phyloP scores from a whole-genome alignment of 2,888 invertebrate genomes.

The Drosophila infuscata region DNA sequence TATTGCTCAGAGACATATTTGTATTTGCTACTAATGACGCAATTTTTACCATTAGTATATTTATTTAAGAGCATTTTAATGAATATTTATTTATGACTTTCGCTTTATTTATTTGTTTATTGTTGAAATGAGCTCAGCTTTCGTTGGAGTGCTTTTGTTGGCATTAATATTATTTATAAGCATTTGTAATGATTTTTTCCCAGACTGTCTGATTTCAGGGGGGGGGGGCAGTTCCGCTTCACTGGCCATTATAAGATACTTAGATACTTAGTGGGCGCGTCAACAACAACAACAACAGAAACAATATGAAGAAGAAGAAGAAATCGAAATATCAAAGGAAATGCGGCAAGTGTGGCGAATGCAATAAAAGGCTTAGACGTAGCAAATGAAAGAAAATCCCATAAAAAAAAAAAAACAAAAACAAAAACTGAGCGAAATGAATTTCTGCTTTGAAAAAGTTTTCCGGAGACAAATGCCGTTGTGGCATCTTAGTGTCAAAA shows the following conservation, averaged over 20 bases:
- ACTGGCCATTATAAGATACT: constrained; percentile 54
- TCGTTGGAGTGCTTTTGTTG: constrained; percentile 12
- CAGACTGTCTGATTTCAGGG: constrained; percentile 2
- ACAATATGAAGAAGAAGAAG: constrained; percentile 6
- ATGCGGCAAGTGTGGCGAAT: constrained; percentile 67
- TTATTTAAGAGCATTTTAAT: not conserved
- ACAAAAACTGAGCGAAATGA: constrained; percentile 10
- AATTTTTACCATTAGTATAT: not conserved
- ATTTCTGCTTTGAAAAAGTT: constrained; percentile 11
- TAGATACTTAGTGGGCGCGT: constrained; percentile 64
- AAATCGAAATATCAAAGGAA: constrained; percentile 45
- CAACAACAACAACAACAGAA: constrained; percentile 6
- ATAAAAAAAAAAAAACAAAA: not conserved
- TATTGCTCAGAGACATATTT: not conserved
- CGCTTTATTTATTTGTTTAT: not conserved
- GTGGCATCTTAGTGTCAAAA: constrained; percentile 75
- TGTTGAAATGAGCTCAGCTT: constrained; percentile 36
- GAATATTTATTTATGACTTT: not conserved
- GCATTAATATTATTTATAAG: constrained; percentile 7
- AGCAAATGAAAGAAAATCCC: constrained; percentile 55
- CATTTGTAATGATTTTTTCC: constrained; percentile 38
- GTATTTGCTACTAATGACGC: not conserved
- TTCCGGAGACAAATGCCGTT: constrained; percentile 5
- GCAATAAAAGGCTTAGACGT: constrained; percentile 66
- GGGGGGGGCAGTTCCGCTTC: constrained; percentile 35